Conservation (phyloP, 2,797 vertebrate species). For the Meriones psammophilus region DNA sequence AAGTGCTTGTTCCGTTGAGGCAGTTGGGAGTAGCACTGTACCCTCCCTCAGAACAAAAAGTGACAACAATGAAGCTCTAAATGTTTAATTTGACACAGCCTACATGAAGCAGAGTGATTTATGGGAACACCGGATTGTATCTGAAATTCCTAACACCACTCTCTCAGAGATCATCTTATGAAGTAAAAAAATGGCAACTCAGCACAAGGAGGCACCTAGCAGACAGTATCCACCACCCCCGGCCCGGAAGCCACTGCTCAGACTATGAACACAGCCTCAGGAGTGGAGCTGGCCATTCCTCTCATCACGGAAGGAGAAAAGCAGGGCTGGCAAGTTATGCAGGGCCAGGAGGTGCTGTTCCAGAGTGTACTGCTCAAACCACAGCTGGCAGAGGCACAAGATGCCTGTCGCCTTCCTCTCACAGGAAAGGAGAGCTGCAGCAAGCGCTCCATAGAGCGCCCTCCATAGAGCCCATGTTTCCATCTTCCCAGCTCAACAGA, state of each 20-base stretch:
- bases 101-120: constrained; percentile 69
- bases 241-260: constrained; percentile 59
- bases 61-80: constrained; percentile 78
- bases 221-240: constrained; percentile 68
- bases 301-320: constrained; percentile 40
- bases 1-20: constrained; percentile 55
- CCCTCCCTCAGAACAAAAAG: constrained; percentile 69
- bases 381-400: constrained; percentile 55
- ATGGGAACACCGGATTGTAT: constrained; percentile 55
- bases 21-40: neutral
- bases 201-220: constrained; percentile 72
- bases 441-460: neutral
- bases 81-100: constrained; percentile 84
- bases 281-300: constrained; percentile 25
- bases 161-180: constrained; percentile 68
- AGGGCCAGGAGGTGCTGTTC: constrained; percentile 33
- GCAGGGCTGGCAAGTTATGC: constrained; percentile 47
- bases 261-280: neutral
- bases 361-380: constrained; percentile 57
- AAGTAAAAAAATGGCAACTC: constrained; percentile 66
- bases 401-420: constrained; percentile 62
- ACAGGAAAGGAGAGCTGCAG: constrained; percentile 24
- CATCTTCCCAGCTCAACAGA: neutral
- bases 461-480: neutral
- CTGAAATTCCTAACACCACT: constrained; percentile 76